These are phyloP conservation scores for Phyllopteryx taeniolatus DNA, from an alignment of 2,113 vertebrate genomes.

Conservation along the genomic window DNA sequence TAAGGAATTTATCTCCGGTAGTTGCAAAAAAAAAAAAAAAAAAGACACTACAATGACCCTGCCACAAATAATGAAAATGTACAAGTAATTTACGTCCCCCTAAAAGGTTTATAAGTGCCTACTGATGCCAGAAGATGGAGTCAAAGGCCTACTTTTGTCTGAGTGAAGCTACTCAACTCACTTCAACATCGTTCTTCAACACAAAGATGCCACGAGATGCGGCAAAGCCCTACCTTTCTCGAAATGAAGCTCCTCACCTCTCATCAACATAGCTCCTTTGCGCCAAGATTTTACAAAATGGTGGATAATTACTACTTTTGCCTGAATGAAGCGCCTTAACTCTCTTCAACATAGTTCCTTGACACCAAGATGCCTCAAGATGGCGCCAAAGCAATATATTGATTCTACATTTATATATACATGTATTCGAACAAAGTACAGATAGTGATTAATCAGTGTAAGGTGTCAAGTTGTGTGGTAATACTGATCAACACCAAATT, in stretches of 20 bases:
- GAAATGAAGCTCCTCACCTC: not conserved
- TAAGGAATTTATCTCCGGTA: not conserved
- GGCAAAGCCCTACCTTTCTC: not conserved
- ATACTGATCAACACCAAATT: too few species aligned
- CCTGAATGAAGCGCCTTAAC: not conserved
- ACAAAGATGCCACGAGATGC: not conserved
- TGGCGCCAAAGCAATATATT: not conserved
- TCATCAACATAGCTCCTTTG: not conserved
- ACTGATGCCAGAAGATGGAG: not conserved
- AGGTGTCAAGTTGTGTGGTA: too few species aligned
- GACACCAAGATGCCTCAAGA: not conserved
- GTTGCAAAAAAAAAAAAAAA: too few species aligned
- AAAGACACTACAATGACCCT: too few species aligned
- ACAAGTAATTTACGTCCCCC: too few species aligned
- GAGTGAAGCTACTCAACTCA: not conserved
- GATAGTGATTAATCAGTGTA: not conserved
- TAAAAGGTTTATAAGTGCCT: not conserved
- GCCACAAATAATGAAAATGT: not conserved
- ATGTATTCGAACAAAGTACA: too few species aligned
- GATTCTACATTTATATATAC: not conserved
- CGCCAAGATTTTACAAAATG: not conserved
- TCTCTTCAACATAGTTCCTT: not conserved
- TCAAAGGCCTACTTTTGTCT: too few species aligned
- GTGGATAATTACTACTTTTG: too few species aligned
- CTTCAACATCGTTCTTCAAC: not conserved